Evolutionary conservation across 2,888 invertebrate genomes (phyloP).

Genomic region (Microctonus aethiopoides): DNA sequence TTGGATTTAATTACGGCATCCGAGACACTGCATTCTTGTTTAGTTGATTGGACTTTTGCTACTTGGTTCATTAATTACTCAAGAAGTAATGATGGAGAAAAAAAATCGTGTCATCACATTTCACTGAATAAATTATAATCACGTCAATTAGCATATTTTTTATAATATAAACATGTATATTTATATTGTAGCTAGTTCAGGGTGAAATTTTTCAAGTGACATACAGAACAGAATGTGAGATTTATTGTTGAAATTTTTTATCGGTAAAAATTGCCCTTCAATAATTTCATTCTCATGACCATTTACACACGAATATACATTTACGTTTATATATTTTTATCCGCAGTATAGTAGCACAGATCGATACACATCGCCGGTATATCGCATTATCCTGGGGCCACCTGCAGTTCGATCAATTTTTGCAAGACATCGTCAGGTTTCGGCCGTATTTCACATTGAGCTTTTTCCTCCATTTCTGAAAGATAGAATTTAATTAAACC

Average conservation of each 20-base stretch:
- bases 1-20: not conserved
- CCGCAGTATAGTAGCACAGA: constrained; percentile 36
- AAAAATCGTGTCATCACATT: not conserved
- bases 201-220: not conserved
- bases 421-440: constrained; percentile 15
- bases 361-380: constrained; percentile 43
- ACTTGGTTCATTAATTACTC: not conserved
- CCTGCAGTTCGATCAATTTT: constrained; percentile 65
- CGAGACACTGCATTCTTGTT: not conserved
- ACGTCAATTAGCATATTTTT: too few relatives aligned
- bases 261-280: constrained; percentile 32
- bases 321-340: constrained; percentile 37
- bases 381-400: constrained; percentile 49
- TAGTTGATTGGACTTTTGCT: not conserved
- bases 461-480: not conserved
- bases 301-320: constrained; percentile 37
- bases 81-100: not conserved
- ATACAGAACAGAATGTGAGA: not conserved
- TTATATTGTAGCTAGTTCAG: too few relatives aligned
- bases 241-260: not conserved
- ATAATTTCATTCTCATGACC: constrained; percentile 24
- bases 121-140: constrained; percentile 5
- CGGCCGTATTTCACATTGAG: not conserved
- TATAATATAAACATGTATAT: not conserved
- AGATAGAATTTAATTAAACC: not conserved